Evolutionary conservation across 2,113 vertebrate species (phyloP), one percentile per base, ranked within the genome.

Genomic region (Equus przewalskii): DNA sequence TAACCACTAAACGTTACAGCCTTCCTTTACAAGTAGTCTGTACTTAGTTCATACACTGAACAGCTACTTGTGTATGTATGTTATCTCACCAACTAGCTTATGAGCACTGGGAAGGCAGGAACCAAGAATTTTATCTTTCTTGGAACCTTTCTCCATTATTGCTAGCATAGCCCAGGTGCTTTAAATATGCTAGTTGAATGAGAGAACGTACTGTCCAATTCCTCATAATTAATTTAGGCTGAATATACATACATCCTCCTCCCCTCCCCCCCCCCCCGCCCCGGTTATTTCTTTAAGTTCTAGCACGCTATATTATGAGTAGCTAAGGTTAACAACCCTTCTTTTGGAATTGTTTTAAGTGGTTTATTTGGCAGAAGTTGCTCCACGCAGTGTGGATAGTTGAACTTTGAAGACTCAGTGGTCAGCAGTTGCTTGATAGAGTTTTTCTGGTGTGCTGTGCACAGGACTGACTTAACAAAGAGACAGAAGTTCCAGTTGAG

Each of bases 361-460:
- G 21, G 41, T 87, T 93, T 95, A 69, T 95, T 73, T 60, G n/a
- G 18, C 18, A 93, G n/a, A 69, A 80, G 21, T 91, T 94, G 69
- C 6, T 75, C 51, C 44, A 7, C 16, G 9, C 14, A 93, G 0
- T 54, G 6, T 82, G 30, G 18, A 24, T 33, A 87, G 19, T 81
- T 72, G 73, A 79, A 54, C 60, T 26, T 49, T 60, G 91, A 60
- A 96, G 30, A 83, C 6, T 69, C 36, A 6, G 1, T 69, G 36
- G 41, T 75, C 51, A 79, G 51, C 33, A 82, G 16, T 72, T 72
- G 2, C 60, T 65, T 75, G 30, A 22, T 92, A 15, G 2, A 83
- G 22, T 93, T 91, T 93, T 64, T 69, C 79, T 72, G 22, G 4
- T 87, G 22, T 78, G 22, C 44, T 97, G 56, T 86, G 92, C 15